These are phyloP conservation scores for Cordilura impudica DNA, from an alignment of 2,888 invertebrate species.

Conservation along the genomic window DNA sequence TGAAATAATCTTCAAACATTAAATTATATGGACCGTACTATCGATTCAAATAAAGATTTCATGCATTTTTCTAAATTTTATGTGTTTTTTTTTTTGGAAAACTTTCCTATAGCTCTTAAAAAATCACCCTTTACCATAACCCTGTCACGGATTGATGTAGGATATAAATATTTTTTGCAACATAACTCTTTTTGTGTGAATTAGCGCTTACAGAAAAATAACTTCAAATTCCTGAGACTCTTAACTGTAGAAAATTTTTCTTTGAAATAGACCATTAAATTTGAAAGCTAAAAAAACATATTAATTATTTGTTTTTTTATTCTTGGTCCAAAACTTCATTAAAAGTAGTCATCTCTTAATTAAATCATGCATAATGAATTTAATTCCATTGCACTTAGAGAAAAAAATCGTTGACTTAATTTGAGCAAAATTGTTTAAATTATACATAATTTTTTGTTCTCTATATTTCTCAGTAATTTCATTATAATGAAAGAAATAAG, in stretches of 20 bases:
- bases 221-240: neutral
- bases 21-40: too few relatives aligned
- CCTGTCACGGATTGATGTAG: too few relatives aligned
- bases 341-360: conserved; percentile 60
- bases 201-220: too few relatives aligned
- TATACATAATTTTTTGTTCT: conserved; percentile 32
- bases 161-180: too few relatives aligned
- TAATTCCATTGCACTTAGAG: conserved; percentile 52
- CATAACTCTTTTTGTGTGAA: too few relatives aligned
- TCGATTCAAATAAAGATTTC: too few relatives aligned
- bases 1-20: too few relatives aligned
- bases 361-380: conserved; percentile 59
- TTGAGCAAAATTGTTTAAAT: conserved; percentile 34
- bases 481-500: neutral
- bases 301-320: conserved; percentile 35
- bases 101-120: too few relatives aligned
- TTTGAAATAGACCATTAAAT: conserved; percentile 45
- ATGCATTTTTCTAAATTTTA: too few relatives aligned
- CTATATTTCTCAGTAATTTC: conserved; percentile 42
- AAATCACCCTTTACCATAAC: too few relatives aligned
- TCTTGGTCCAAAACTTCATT: conserved; percentile 48
- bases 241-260: conserved; percentile 9
- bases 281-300: conserved; percentile 37
- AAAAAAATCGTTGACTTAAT: conserved; percentile 36
- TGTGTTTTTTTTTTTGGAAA: too few relatives aligned